These are phyloP conservation scores for Hydropsyche tenuis DNA, from an alignment of 1,140 invertebrate genomes.

Conservation along the genomic window DNA sequence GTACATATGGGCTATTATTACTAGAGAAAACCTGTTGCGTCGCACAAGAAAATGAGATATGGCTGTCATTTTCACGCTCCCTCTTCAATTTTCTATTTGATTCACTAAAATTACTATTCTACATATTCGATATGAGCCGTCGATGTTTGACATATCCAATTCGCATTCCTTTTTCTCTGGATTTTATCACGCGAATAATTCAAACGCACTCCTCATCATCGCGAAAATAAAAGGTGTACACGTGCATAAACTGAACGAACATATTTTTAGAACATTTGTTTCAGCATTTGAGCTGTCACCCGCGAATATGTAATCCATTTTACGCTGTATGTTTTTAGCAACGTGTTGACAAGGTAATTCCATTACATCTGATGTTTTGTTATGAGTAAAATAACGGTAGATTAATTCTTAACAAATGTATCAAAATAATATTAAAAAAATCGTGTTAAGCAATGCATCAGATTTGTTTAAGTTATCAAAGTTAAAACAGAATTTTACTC, in stretches of 20 bases:
- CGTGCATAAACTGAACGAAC: not conserved
- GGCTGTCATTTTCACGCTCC: conserved; percentile 27
- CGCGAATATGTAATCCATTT: no score
- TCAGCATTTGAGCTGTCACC: no score
- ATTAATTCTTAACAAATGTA: no score
- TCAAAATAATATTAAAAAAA: no score
- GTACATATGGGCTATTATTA: conserved; percentile 8
- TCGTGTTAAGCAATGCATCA: no score
- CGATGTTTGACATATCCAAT: conserved; percentile 28
- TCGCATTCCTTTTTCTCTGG: not conserved
- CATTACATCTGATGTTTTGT: no score
- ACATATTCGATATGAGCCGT: conserved; percentile 14
- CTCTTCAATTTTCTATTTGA: conserved; percentile 17
- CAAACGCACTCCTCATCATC: not conserved
- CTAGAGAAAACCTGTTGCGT: conserved; percentile 13
- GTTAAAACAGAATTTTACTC: no score
- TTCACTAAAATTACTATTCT: conserved; percentile 26
- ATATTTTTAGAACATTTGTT: no score
- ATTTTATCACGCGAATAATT: not conserved
- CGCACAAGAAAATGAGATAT: conserved; percentile 23
- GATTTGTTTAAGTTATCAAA: no score
- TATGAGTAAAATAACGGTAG: no score
- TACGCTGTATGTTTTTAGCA: no score
- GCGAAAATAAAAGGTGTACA: conserved; percentile 24
- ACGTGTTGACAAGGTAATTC: no score